Evolutionary conservation across 2,113 vertebrate genomes (phyloP).

Genomic region (Xyrauchen texanus): DNA sequence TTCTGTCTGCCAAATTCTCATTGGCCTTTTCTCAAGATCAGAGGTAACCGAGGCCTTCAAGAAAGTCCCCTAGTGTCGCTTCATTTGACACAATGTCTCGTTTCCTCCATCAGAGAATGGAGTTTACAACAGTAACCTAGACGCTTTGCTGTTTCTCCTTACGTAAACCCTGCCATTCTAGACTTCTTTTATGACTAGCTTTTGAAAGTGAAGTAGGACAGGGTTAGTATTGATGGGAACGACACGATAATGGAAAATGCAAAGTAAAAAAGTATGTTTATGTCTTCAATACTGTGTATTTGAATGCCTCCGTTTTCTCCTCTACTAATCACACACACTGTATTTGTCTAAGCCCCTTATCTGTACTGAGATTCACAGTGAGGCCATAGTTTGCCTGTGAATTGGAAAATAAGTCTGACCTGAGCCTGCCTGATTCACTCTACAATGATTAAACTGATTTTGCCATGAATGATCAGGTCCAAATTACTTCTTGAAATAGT

Average conservation of each 20-base stretch:
- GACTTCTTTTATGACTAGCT: not conserved
- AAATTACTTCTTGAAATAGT: constrained; percentile 70
- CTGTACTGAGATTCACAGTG: constrained; percentile 7
- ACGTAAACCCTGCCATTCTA: too few relatives aligned
- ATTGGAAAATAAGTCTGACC: constrained; percentile 30
- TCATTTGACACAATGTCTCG: too few relatives aligned
- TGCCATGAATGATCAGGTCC: constrained; percentile 66
- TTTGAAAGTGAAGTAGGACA: not conserved
- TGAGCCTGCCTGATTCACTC: constrained; percentile 39
- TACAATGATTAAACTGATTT: constrained; percentile 62
- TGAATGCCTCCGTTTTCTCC: not conserved
- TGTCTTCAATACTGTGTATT: not conserved
- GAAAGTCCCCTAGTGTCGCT: too few relatives aligned
- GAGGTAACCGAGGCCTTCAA: too few relatives aligned
- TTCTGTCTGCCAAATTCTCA: too few relatives aligned
- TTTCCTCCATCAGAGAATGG: too few relatives aligned
- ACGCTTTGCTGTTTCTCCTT: too few relatives aligned
- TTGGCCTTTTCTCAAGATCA: too few relatives aligned
- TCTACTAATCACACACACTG: not conserved
- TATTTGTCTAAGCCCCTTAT: constrained; percentile 32
- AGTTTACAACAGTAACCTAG: too few relatives aligned
- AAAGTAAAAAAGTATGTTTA: not conserved
- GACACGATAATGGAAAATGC: not conserved
- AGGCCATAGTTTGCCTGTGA: constrained; percentile 29
- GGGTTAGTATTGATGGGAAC: not conserved